A percentile compares a stretch with the other conserved stretches of the same genome.
Evolutionary conservation across 2,797 vertebrate species (phyloP).

Genomic region (Lates japonicus): DNA sequence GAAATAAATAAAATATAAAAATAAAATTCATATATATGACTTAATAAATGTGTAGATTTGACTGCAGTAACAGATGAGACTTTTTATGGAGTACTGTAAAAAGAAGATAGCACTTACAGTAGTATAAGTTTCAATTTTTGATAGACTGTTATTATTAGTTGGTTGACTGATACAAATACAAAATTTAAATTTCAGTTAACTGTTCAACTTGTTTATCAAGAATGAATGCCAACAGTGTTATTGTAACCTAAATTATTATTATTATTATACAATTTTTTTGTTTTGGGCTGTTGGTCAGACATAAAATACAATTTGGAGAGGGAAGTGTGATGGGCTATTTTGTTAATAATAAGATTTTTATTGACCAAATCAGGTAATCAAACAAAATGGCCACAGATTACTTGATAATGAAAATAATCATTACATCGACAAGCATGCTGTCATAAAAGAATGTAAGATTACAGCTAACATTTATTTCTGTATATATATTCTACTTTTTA

Average conservation of each 20-base stretch:
- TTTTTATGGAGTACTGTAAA: neutral
- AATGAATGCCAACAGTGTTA: neutral
- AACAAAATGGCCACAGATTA: neutral
- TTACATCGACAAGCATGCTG: neutral
- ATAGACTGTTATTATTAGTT: neutral
- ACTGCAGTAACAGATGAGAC: neutral
- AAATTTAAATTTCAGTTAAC: neutral
- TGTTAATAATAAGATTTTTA: neutral
- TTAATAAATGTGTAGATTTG: neutral
- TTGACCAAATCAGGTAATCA: neutral
- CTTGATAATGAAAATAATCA: neutral
- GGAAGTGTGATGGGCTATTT: neutral
- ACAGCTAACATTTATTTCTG: constrained; percentile 11
- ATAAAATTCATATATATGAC: neutral
- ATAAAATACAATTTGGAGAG: neutral
- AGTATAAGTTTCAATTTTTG: neutral
- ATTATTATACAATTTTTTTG: neutral
- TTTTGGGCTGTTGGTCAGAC: neutral
- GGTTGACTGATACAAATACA: neutral
- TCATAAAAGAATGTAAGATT: constrained; percentile 16
- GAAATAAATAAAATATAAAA: neutral
- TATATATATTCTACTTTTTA: constrained; percentile 34
- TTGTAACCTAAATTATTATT: neutral
- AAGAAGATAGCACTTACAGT: neutral
- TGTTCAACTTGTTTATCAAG: neutral